phyloP scores from a whole-genome alignment of 2,113 vertebrate genomes.

The Jaculus jaculus region DNA sequence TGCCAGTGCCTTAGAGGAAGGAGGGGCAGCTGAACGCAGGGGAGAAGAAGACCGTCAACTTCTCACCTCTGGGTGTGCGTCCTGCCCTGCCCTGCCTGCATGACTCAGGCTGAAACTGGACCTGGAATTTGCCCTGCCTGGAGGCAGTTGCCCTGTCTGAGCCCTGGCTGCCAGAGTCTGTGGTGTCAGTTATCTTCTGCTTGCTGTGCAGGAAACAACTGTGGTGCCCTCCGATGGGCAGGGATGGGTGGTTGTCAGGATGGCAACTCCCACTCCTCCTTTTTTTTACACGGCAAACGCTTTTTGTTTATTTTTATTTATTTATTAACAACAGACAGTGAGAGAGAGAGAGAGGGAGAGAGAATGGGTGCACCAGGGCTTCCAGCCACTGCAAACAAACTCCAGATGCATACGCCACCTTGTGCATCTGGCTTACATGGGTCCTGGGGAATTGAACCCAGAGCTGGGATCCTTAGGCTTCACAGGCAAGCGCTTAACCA shows the following conservation, averaged over 20 bases:
- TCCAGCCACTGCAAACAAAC: too few species aligned
- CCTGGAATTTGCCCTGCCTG: background rate
- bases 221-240: background rate
- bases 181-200: background rate
- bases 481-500: too few species aligned
- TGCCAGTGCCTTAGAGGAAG: background rate
- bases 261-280: background rate
- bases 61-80: background rate
- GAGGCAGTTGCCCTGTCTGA: background rate
- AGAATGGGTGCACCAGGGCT: too few species aligned
- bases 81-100: background rate
- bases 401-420: too few species aligned
- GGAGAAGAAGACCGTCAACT: background rate
- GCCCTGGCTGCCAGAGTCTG: background rate
- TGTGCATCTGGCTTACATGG: too few species aligned
- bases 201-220: background rate
- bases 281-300: background rate
- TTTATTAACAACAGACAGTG: too few species aligned
- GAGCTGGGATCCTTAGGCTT: too few species aligned
- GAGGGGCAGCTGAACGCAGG: background rate
- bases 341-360: too few species aligned
- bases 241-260: background rate
- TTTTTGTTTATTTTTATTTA: too few species aligned
- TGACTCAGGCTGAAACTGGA: constrained; percentile 64
- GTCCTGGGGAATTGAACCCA: too few species aligned